These are phyloP conservation scores for Meiosimyza decipiens DNA, from an alignment of 2,888 invertebrate species.

Conservation along the genomic window DNA sequence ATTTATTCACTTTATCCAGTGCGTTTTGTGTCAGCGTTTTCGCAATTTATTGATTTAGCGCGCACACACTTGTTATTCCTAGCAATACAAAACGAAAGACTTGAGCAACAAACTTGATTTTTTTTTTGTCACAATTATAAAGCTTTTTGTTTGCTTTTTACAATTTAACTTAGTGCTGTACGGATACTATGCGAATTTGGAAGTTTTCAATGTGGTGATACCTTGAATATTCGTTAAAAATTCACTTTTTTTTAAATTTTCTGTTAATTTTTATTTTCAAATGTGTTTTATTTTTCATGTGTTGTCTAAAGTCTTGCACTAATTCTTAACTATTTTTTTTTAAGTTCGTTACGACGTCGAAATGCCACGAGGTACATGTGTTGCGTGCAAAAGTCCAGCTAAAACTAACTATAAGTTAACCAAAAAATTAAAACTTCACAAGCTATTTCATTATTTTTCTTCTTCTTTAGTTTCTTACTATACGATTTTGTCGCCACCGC, in stretches of 20 bases:
- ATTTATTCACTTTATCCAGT: no score
- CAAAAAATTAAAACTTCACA: conserved; percentile 22
- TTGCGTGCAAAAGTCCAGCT: conserved; percentile 26
- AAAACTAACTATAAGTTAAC: conserved; percentile 28
- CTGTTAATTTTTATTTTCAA: neutral
- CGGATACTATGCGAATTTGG: neutral
- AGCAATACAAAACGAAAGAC: conserved; percentile 25
- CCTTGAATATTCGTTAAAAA: neutral
- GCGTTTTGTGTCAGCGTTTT: no score
- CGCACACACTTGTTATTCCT: neutral
- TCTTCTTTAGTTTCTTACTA: conserved; percentile 4
- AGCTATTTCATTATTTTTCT: conserved; percentile 6
- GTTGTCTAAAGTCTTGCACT: no score
- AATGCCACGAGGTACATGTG: neutral
- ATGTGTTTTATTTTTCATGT: neutral
- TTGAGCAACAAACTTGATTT: conserved; percentile 19
- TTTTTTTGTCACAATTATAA: neutral
- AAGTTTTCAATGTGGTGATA: neutral
- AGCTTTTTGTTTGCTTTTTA: neutral
- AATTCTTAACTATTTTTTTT: no score
- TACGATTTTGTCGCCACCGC: conserved; percentile 32
- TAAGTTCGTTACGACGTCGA: no score
- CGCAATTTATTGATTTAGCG: no score
- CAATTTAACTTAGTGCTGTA: neutral
- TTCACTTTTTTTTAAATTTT: neutral